Evolutionary conservation across 1,140 invertebrate species (phyloP).

Genomic region (Carcinoscorpius rotundicauda): DNA sequence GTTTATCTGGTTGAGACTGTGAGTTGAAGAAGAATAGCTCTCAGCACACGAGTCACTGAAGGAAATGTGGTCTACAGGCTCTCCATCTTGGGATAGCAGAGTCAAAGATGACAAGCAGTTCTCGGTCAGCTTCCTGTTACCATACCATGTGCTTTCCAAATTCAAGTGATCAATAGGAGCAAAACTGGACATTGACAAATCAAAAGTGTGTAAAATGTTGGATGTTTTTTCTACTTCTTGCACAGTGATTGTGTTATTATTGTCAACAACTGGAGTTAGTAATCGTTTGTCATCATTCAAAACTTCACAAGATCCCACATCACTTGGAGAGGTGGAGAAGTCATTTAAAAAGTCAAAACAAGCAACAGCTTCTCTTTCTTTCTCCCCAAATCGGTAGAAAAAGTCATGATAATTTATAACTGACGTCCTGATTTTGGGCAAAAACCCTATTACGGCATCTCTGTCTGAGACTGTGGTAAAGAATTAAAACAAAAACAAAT

Average conservation of each 20-base stretch:
- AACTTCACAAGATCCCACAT: conserved; percentile 26
- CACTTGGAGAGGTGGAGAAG: conserved; percentile 35
- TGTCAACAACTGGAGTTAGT: too few species aligned
- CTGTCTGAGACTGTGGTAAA: conserved; percentile 40
- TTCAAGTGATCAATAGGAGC: not conserved
- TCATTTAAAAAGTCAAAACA: conserved; percentile 65
- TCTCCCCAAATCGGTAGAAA: conserved; percentile 58
- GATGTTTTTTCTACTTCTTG: too few species aligned
- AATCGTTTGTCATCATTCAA: conserved; percentile 7
- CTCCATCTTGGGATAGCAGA: conserved; percentile 22
- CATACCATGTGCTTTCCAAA: conserved; percentile 3
- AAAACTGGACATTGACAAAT: too few species aligned
- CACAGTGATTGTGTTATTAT: too few species aligned
- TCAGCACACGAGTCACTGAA: conserved; percentile 33
- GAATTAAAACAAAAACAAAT: too few species aligned
- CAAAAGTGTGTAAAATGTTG: too few species aligned
- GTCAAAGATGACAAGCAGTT: conserved; percentile 12
- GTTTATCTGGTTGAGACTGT: conserved; percentile 2
- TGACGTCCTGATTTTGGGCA: conserved; percentile 42
- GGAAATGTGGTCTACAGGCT: conserved; percentile 28
- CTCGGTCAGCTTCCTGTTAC: too few species aligned
- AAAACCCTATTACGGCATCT: conserved; percentile 39
- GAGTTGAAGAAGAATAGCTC: conserved; percentile 30
- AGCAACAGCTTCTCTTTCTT: conserved; percentile 58
- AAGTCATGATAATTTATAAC: conserved; percentile 59